A percentile compares a stretch with the other conserved stretches of the same genome.
phyloP scores from a whole-genome alignment of 1,140 invertebrate genomes.

The Patella vulgata region DNA sequence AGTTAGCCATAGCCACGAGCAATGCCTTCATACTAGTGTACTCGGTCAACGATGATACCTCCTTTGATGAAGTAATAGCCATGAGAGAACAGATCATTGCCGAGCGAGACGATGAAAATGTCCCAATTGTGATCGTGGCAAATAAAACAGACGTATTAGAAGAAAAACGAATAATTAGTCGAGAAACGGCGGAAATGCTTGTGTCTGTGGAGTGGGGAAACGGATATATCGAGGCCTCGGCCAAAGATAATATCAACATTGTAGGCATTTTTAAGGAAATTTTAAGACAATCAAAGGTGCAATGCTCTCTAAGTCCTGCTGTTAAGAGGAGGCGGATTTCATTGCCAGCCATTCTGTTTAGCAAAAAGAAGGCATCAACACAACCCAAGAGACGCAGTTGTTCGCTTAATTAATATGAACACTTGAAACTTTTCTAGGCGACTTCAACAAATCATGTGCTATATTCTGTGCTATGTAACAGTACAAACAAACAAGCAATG shows the following conservation, averaged over 20 bases:
- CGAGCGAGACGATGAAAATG: slow-evolving; percentile 29
- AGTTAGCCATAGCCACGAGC: slow-evolving; percentile 87
- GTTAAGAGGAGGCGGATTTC: slow-evolving; percentile 36
- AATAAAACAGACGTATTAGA: slow-evolving; percentile 49
- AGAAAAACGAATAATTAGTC: slow-evolving; percentile 24
- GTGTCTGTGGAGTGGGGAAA: slow-evolving; percentile 51
- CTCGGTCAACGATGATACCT: slow-evolving; percentile 81
- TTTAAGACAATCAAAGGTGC: slow-evolving; percentile 40
- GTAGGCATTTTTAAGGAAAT: slow-evolving; percentile 53
- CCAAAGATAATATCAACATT: slow-evolving; percentile 48
- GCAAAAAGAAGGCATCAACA: no score
- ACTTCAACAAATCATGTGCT: no score
- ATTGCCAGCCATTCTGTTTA: no score
- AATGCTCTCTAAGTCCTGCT: slow-evolving; percentile 33
- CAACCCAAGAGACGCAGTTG: no score
- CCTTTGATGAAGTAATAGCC: slow-evolving; percentile 75
- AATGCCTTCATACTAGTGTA: slow-evolving; percentile 92
- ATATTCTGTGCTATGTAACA: no score
- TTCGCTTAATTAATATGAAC: no score
- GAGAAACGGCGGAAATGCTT: slow-evolving; percentile 44
- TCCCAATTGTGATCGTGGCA: slow-evolving; percentile 47
- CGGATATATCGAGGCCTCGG: slow-evolving; percentile 50
- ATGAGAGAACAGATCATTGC: slow-evolving; percentile 46
- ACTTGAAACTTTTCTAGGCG: no score
- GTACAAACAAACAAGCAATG: no score